Base-by-base conservation (phyloP, 2,888 invertebrate species). In the Beris chalybata region DNA sequence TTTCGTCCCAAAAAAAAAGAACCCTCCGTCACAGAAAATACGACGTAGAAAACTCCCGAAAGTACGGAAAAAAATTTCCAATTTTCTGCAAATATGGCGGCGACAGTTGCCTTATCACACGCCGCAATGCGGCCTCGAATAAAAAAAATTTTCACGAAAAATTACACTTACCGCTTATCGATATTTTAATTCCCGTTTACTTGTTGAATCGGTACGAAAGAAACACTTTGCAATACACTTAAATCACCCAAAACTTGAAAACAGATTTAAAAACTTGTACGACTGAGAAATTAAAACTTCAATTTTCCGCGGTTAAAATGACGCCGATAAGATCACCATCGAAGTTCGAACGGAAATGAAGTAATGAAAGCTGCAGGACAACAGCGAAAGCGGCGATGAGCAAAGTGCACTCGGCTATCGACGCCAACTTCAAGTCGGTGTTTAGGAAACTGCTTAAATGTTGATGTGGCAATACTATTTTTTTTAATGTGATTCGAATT, bases 1-100 rank as follows among this genome's bases (percentile, higher is more conserved):
- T 54, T 29, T n/a, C 9, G 12, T 15, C 7, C 50, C 12, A 50
- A 50, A n/a, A 50, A 50, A n/a, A 31, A 38, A 55, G 12, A 55
- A 55, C 11, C 48, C 6, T 44, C 48, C 43, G 4, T 57, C 11
- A 31, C 30, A 3, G 7, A 57, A 57, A 13, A 56, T 57, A 9
- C 47, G 54, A 38, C 38, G 38, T 9, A 52, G 52, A 52, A 12
- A 54, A 32, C 31, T 54, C 54, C n/a, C 22, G n/a, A 31, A 32
- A 12, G 31, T 3, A 29, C n/a, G 22, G 22, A 5, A 7, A 6
- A 29, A 31, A 54, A 54, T 31, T 31, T n/a, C 31, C n/a, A 13
- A n/a, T 52, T 61, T 52, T 61, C 61, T 38, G 50, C 61, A 32
- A 61, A 61, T 43, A 61, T 61, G 61, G 61, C 61, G 61, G 11